These are phyloP conservation scores for Tupaia chinensis DNA, from an alignment of 2,113 vertebrate genomes.

Conservation along the genomic window DNA sequence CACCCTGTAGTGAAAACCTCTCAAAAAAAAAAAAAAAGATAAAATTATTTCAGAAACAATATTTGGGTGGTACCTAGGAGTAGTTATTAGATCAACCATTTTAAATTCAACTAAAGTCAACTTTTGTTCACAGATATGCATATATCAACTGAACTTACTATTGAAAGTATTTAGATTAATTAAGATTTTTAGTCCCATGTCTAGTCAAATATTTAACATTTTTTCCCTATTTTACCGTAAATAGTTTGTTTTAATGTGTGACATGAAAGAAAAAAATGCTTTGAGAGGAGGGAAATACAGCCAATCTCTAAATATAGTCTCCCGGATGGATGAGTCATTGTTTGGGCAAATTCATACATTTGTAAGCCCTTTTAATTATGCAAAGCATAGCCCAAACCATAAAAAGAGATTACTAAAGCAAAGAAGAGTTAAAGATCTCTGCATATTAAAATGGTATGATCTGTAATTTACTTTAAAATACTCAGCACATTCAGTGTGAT, in stretches of 20 bases:
- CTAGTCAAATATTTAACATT: not conserved
- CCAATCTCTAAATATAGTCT: not conserved
- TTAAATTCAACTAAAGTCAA: not conserved
- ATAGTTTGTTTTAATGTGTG: constrained; percentile 1
- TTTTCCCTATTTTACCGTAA: constrained; percentile 17
- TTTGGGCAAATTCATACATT: not conserved
- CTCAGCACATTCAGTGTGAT: not conserved
- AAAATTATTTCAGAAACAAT: not conserved
- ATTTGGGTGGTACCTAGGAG: not conserved
- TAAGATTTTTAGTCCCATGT: not conserved
- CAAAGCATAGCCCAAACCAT: not conserved
- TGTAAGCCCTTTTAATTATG: not conserved
- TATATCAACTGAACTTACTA: no score
- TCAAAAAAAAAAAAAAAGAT: no score
- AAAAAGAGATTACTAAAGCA: not conserved
- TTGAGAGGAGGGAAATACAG: not conserved
- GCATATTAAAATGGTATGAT: not conserved
- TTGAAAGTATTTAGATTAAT: no score
- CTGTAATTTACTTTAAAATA: constrained; percentile 24
- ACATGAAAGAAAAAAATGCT: constrained; percentile 23
- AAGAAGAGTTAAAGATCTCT: not conserved
- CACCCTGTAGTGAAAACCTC: no score
- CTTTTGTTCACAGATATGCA: no score
- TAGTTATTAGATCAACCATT: not conserved
- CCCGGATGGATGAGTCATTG: not conserved